A percentile compares a stretch with the other conserved stretches of the same genome.
These are phyloP conservation scores for Apamea monoglypha DNA, from an alignment of 2,888 invertebrate genomes.

Conservation along the genomic window DNA sequence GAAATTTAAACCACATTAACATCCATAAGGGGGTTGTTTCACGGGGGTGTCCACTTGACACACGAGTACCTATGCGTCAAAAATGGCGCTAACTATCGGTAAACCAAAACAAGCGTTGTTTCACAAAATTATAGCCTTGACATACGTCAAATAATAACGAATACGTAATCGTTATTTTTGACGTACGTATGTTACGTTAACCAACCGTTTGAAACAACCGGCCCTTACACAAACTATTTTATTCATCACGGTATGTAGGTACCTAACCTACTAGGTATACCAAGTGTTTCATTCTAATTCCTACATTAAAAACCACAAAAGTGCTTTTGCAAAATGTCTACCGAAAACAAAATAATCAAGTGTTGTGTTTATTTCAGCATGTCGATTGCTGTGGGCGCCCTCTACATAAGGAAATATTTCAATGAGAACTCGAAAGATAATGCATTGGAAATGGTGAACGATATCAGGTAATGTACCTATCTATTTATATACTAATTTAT, in stretches of 20 bases:
- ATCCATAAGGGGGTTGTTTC: background rate
- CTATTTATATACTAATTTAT: background rate
- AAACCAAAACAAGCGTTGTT: too few relatives aligned
- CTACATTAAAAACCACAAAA: background rate
- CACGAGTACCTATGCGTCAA: too few relatives aligned
- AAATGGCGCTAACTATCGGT: too few relatives aligned
- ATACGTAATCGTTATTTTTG: too few relatives aligned
- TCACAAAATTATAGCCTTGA: too few relatives aligned
- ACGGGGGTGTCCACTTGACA: too few relatives aligned
- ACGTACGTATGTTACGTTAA: too few relatives aligned
- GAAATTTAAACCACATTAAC: background rate
- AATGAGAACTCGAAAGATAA: constrained; percentile 95
- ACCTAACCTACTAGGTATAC: background rate
- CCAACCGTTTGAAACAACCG: too few relatives aligned
- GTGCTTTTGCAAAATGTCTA: background rate
- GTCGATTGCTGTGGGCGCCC: constrained; percentile 94
- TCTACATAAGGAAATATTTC: constrained; percentile 97
- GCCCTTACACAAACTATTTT: background rate
- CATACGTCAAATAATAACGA: too few relatives aligned
- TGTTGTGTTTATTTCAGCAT: constrained; percentile 86
- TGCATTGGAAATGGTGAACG: constrained; percentile 96
- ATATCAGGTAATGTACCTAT: constrained; percentile 91
- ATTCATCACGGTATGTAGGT: background rate
- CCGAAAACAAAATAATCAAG: background rate
- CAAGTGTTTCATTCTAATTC: background rate